Evolutionary conservation across 1,140 invertebrate species (phyloP).

Genomic region (Paramacrobiotus metropolitanus): DNA sequence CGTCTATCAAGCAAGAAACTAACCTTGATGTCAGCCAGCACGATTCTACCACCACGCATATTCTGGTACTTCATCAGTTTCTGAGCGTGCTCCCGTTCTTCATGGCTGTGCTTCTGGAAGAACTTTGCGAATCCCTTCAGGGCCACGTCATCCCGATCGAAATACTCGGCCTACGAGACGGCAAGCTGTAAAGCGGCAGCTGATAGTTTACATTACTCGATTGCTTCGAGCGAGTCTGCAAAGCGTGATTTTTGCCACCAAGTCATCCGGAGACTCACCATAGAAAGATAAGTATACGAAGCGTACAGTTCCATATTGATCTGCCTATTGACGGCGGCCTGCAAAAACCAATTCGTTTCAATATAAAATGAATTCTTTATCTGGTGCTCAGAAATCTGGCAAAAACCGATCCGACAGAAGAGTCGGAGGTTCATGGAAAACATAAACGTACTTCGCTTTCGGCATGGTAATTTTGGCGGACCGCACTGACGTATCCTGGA

Average conservation of each 20-base stretch:
- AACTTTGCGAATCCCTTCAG: conserved; percentile 32
- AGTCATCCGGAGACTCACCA: too few relatives aligned
- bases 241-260: too few relatives aligned
- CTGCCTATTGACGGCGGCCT: conserved; percentile 46
- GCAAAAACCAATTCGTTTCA: too few relatives aligned
- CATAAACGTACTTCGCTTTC: conserved; percentile 42
- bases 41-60: conserved; percentile 31
- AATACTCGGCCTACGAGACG: conserved; percentile 29
- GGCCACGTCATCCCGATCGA: conserved; percentile 40
- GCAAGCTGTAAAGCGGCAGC: too few relatives aligned
- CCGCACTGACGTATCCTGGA: conserved; percentile 12
- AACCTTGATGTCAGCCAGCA: conserved; percentile 19
- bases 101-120: conserved; percentile 32
- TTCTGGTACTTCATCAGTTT: conserved; percentile 39
- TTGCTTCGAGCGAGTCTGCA: too few relatives aligned
- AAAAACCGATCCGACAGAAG: too few relatives aligned
- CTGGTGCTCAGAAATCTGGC: too few relatives aligned
- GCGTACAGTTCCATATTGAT: conserved; percentile 69
- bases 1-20: too few relatives aligned
- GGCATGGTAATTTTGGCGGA: conserved; percentile 47
- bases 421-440: too few relatives aligned
- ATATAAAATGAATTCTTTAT: too few relatives aligned
- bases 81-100: conserved; percentile 37
- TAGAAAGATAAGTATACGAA: conserved; percentile 53
- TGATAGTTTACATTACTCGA: too few relatives aligned